Evolutionary conservation across 1,140 invertebrate species (phyloP).

Genomic region (Notospermus geniculatus): DNA sequence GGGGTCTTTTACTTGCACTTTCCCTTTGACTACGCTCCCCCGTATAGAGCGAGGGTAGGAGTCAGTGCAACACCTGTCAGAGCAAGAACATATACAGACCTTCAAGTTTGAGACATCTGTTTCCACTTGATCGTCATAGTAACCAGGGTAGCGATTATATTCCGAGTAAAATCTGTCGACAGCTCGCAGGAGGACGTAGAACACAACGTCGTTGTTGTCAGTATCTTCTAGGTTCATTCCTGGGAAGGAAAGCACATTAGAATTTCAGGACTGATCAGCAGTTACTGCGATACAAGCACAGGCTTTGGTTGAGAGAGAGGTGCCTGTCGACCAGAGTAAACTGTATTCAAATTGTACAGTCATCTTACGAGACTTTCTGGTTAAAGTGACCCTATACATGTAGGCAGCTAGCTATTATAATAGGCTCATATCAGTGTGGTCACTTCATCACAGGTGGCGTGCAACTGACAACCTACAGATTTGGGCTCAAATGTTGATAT

Average conservation of each 20-base stretch:
- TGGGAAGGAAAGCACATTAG: constrained; percentile 47
- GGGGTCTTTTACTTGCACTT: too few relatives aligned
- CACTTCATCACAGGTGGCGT: too few relatives aligned
- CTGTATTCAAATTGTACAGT: too few relatives aligned
- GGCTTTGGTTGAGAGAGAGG: too few relatives aligned
- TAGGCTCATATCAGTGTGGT: too few relatives aligned
- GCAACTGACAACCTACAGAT: too few relatives aligned
- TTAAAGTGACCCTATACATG: background rate
- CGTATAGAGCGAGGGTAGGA: too few relatives aligned
- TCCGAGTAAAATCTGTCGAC: constrained; percentile 86
- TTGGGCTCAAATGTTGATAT: too few relatives aligned
- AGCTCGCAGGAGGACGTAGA: constrained; percentile 86
- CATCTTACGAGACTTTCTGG: background rate
- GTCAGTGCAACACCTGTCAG: background rate
- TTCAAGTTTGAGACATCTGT: constrained; percentile 85
- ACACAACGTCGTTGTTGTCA: constrained; percentile 60
- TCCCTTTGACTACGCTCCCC: too few relatives aligned
- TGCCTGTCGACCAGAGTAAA: too few relatives aligned
- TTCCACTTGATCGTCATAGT: constrained; percentile 82
- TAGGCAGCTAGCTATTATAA: too few relatives aligned
- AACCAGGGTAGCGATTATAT: constrained; percentile 87
- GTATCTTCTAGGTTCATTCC: constrained; percentile 54
- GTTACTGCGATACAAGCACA: background rate
- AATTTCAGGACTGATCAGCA: constrained; percentile 6
- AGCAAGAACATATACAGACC: constrained; percentile 51